Evolutionary conservation across 2,888 invertebrate genomes (phyloP).

Genomic region (Galeruca laticollis): DNA sequence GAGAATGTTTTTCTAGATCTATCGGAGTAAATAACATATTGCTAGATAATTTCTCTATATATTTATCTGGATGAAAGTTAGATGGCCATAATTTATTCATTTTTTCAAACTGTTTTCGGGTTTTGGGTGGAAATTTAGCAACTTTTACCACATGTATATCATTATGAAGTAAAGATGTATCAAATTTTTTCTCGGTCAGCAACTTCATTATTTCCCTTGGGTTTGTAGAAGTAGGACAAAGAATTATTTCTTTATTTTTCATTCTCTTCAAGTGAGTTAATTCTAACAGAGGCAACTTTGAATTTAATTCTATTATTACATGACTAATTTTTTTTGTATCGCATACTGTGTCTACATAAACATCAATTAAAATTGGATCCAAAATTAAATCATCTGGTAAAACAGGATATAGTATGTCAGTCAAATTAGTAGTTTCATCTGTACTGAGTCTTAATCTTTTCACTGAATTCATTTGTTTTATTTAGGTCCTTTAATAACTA

Average conservation of each 20-base stretch:
- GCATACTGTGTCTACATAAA: conserved; percentile 73
- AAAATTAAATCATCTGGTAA: conserved; percentile 52
- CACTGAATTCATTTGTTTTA: conserved; percentile 44
- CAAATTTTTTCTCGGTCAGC: conserved; percentile 68
- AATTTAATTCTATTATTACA: conserved; percentile 72
- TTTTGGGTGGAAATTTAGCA: conserved; percentile 73
- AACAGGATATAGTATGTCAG: conserved; percentile 48
- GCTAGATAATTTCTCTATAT: conserved; percentile 76
- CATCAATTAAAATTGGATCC: conserved; percentile 66
- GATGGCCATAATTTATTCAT: conserved; percentile 80
- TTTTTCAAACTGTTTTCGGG: conserved; percentile 75
- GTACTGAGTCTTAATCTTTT: conserved; percentile 54
- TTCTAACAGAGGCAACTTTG: conserved; percentile 71
- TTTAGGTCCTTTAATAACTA: neutral
- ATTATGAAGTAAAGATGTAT: conserved; percentile 68
- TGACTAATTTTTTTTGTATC: conserved; percentile 74
- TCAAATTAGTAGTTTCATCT: neutral
- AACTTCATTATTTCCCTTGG: conserved; percentile 54
- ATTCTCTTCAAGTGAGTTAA: conserved; percentile 82
- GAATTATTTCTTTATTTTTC: conserved; percentile 71
- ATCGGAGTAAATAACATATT: conserved; percentile 72
- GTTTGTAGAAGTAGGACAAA: conserved; percentile 64
- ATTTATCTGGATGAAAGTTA: conserved; percentile 85
- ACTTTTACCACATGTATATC: conserved; percentile 71
- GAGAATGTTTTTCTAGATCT: conserved; percentile 71